Evolutionary conservation across 2,888 invertebrate species (phyloP).

Genomic region (Serripes groenlandicus): DNA sequence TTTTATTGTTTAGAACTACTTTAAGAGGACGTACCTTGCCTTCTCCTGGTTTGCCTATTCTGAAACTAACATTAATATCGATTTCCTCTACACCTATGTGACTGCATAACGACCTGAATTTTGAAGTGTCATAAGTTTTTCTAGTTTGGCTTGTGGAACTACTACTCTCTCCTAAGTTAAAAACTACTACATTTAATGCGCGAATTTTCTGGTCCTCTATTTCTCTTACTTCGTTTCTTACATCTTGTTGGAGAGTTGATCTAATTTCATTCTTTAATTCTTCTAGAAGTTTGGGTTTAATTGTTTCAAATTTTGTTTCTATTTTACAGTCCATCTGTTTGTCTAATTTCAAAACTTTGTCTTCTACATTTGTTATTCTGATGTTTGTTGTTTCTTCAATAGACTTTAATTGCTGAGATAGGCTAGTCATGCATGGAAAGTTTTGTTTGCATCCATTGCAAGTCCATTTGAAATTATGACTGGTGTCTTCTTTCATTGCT

Average conservation of each 20-base stretch:
- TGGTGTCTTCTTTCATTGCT: too few species aligned
- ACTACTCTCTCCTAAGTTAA: not conserved
- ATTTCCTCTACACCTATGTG: not conserved
- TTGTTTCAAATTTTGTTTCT: too few species aligned
- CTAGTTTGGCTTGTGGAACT: not conserved
- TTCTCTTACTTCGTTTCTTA: not conserved
- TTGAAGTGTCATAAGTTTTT: not conserved
- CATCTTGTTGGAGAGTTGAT: not conserved
- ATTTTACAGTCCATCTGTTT: too few species aligned
- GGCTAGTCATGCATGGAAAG: too few species aligned
- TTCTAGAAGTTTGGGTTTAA: too few species aligned
- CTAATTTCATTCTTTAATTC: too few species aligned
- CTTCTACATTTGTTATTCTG: too few species aligned
- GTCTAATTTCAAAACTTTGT: too few species aligned
- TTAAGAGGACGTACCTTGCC: not conserved
- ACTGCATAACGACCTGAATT: not conserved
- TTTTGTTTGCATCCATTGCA: too few species aligned
- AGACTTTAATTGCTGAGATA: too few species aligned
- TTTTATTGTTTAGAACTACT: slow-evolving; percentile 9
- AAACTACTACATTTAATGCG: not conserved
- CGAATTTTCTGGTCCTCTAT: not conserved
- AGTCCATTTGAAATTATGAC: too few species aligned
- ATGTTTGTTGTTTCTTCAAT: too few species aligned
- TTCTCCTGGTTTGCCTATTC: not conserved
- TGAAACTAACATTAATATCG: not conserved